phyloP scores from a whole-genome alignment of 2,888 invertebrate species.

The Omphaloscelis lunosa region DNA sequence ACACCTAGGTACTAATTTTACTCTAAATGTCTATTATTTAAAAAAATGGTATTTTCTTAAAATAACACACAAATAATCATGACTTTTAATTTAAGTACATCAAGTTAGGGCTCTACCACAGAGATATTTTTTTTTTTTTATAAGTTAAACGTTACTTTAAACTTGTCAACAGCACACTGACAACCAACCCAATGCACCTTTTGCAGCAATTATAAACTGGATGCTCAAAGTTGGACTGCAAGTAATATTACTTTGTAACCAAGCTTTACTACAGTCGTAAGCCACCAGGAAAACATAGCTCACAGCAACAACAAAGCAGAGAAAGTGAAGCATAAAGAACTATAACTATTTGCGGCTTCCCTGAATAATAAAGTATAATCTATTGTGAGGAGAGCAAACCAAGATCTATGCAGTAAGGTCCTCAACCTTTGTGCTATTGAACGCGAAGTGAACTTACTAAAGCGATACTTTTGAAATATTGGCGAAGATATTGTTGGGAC shows the following conservation, averaged over 20 bases:
- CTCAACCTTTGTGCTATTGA: conserved; percentile 56
- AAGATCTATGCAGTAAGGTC: conserved; percentile 30
- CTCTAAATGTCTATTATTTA: too few relatives aligned
- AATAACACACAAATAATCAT: too few relatives aligned
- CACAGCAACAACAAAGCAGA: conserved; percentile 49
- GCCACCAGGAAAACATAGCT: conserved; percentile 30
- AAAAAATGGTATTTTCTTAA: too few relatives aligned
- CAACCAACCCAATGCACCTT: neutral
- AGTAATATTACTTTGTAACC: conserved; percentile 4
- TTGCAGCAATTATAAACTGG: conserved; percentile 1
- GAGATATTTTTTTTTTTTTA: too few relatives aligned
- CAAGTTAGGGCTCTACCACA: too few relatives aligned
- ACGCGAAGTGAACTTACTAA: neutral
- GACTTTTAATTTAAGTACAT: too few relatives aligned
- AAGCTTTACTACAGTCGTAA: conserved; percentile 16
- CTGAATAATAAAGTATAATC: conserved; percentile 36
- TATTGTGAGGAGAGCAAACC: conserved; percentile 48
- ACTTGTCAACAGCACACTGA: neutral
- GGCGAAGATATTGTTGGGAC: neutral
- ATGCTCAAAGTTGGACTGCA: neutral
- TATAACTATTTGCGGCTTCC: conserved; percentile 52
- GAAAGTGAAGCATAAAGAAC: conserved; percentile 61
- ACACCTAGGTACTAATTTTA: too few relatives aligned
- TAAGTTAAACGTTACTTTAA: too few relatives aligned
- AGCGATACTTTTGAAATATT: conserved; percentile 29